Evolutionary conservation across 2,888 invertebrate species (phyloP), one percentile per base, ranked within the genome.

Genomic region (Protula sp.): DNA sequence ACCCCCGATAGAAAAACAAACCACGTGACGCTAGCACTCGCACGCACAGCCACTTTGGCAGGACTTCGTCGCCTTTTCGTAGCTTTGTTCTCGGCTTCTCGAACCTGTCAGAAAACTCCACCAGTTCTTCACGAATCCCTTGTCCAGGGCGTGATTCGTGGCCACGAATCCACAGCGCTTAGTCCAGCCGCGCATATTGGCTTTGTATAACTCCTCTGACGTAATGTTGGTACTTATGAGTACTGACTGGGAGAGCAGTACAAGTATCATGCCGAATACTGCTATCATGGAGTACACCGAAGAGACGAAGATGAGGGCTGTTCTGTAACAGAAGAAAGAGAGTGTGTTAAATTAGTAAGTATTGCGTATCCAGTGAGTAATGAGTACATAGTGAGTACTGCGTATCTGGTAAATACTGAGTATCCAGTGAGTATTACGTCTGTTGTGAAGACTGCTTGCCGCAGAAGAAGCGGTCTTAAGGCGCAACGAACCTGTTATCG

Each of bases 201-300:
- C 76, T 5, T 57, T 65, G 56, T 74, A 72, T 22, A 76, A 64
- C 61, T 79, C 79, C 63, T 78, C 78, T 1, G 73, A 71, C 0
- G 79, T 79, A 24, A 74, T 27, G 64, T 79, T 78, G 64, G 79
- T 79, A 27, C 73, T 73, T 59, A 79, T 77, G 51, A 76, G 70
- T 4, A 77, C 28, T n/a, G 73, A 14, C 64, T 79, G 79, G 54
- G 74, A 70, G 4, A 77, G 24, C 22, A 78, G 68, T 5, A 73
- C 70, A 19, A 71, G 22, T 5, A 59, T 57, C 72, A 79, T 74
- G 22, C 72, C 53, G 22, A 61, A 52, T 3, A 71, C 58, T 30
- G 67, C 70, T 9, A 72, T 53, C 30, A 71, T 45, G 2, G 72
- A 63, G 65, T 79, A 79, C 54, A 67, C 67, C 0, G 72, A 74